Conservation (phyloP, 2,888 invertebrate species). For the Muschampia plurimacula region DNA sequence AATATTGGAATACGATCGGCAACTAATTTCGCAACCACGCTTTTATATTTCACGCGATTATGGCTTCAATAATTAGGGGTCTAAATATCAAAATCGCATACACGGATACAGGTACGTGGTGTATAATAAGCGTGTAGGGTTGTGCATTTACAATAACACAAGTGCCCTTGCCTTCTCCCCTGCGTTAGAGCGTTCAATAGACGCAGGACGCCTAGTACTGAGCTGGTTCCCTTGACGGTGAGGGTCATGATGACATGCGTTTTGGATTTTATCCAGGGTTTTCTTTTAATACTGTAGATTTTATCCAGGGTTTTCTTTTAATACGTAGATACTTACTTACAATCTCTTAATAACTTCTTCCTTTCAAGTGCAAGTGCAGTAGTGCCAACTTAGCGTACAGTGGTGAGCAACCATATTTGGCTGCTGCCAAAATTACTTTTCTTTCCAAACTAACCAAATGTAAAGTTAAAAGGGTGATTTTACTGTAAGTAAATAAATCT, state of each 20-base stretch:
- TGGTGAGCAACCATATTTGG: too few species aligned
- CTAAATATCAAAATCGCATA: neutral
- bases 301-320: neutral
- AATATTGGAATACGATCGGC: slow-evolving; percentile 1
- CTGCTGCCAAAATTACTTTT: too few species aligned
- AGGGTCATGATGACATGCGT: slow-evolving; percentile 12
- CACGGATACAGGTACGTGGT: neutral
- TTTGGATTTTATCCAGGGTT: neutral
- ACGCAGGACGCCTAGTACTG: slow-evolving; percentile 19
- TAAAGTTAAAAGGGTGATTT: too few species aligned
- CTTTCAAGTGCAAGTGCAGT: neutral
- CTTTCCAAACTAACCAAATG: too few species aligned
- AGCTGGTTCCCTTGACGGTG: slow-evolving; percentile 7
- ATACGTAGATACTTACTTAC: neutral
- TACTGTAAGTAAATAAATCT: too few species aligned
- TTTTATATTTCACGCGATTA: neutral
- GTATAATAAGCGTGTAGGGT: slow-evolving; percentile 7
- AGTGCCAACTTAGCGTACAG: too few species aligned
- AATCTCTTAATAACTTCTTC: neutral
- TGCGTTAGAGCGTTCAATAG: slow-evolving; percentile 19
- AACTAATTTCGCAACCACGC: slow-evolving; percentile 4
- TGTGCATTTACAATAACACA: slow-evolving; percentile 31
- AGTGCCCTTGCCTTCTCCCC: slow-evolving; percentile 25
- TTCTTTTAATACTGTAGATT: neutral
- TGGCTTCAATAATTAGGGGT: neutral